Evolutionary conservation across 2,113 vertebrate genomes (phyloP).

Genomic region (Gymnarchus niloticus): DNA sequence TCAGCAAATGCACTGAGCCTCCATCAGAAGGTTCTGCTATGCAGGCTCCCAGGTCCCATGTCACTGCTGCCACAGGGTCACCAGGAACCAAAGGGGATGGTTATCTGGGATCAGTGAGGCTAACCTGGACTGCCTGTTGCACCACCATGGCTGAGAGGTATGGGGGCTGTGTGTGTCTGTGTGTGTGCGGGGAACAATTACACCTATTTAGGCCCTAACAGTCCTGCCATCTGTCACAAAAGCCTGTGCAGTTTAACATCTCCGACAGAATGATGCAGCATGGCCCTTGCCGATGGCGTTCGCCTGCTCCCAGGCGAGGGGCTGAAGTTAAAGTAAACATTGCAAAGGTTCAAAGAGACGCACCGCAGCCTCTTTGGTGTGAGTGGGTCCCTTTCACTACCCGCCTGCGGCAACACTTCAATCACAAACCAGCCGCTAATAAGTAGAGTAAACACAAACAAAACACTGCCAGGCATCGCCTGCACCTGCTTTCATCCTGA

Average conservation of each 20-base stretch:
- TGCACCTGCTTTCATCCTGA: conserved; percentile 52
- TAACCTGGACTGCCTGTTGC: background rate
- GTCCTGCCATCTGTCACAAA: conserved; percentile 18
- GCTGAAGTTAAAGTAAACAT: conserved; percentile 24
- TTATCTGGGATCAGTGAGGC: conserved; percentile 11
- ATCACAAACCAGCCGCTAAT: background rate
- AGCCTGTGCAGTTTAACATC: background rate
- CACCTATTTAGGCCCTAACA: conserved; percentile 16
- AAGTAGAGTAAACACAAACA: conserved; percentile 19
- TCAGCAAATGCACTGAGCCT: background rate
- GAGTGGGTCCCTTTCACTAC: background rate
- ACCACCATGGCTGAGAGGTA: background rate
- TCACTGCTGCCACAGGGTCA: background rate
- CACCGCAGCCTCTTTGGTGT: background rate
- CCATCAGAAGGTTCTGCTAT: background rate
- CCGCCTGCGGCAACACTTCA: background rate
- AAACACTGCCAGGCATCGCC: conserved; percentile 54
- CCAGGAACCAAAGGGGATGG: background rate
- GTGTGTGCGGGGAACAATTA: background rate
- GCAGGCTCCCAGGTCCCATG: background rate
- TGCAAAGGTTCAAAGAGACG: conserved; percentile 11
- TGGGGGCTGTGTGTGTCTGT: background rate
- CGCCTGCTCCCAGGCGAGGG: background rate
- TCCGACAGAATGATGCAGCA: background rate
- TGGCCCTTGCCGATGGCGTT: background rate